These are phyloP conservation scores for Gyrodactylus salaris DNA, from an alignment of 1,140 invertebrate species.

Conservation along the genomic window DNA sequence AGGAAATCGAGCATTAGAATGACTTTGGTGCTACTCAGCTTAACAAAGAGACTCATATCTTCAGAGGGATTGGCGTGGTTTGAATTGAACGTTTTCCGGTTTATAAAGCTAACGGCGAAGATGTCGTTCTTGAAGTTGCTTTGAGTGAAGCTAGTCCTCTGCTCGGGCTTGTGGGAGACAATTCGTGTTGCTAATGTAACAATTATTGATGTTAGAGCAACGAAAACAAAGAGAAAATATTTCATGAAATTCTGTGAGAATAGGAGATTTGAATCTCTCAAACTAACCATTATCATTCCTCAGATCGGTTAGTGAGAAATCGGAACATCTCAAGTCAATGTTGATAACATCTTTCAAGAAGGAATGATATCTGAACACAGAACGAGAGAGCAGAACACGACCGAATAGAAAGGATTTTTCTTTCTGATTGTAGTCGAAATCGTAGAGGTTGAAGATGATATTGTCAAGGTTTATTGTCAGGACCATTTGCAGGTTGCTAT, in stretches of 20 bases:
- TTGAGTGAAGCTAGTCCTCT: neutral
- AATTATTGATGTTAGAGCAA: neutral
- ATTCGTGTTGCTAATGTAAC: neutral
- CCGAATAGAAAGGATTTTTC: neutral
- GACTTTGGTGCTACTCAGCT: neutral
- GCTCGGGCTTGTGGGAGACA: neutral
- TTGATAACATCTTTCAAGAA: neutral
- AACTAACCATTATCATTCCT: neutral
- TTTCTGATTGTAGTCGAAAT: neutral
- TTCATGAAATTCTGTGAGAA: too few relatives aligned
- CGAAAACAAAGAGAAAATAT: too few relatives aligned
- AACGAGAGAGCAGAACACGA: neutral
- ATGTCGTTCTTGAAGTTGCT: too few relatives aligned
- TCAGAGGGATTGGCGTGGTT: neutral
- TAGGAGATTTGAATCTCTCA: too few relatives aligned
- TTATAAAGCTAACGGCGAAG: neutral
- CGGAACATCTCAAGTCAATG: neutral
- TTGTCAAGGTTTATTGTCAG: neutral
- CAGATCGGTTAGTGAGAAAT: neutral
- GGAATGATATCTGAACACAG: neutral
- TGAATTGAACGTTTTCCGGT: neutral
- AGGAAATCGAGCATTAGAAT: neutral
- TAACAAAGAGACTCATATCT: neutral
- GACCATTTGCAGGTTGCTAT: neutral
- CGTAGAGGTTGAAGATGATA: neutral